Percentiles rank a stretch among this genome's conserved stretches.
These are phyloP conservation scores for Ophraella communa DNA, from an alignment of 2,888 invertebrate species.

Conservation along the genomic window DNA sequence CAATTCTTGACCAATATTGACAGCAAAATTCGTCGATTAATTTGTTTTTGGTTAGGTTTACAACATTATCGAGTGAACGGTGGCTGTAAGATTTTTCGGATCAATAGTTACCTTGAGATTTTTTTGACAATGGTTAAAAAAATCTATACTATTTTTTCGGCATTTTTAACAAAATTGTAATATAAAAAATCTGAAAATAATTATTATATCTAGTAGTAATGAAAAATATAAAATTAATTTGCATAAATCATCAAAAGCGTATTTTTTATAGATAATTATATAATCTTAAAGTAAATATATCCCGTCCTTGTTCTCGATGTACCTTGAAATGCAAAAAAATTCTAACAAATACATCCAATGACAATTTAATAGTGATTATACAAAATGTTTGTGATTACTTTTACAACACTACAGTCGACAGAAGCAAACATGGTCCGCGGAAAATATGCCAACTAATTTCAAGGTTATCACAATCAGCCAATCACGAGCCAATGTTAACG, in stretches of 20 bases:
- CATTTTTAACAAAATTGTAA: too few relatives aligned
- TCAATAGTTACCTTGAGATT: slow-evolving; percentile 4
- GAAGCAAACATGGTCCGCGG: too few relatives aligned
- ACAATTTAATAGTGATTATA: neutral
- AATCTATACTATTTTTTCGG: too few relatives aligned
- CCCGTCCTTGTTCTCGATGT: neutral
- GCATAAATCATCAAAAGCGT: neutral
- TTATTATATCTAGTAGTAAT: too few relatives aligned
- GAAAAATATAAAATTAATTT: neutral
- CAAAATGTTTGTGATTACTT: too few relatives aligned
- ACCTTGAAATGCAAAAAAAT: neutral
- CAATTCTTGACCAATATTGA: slow-evolving; percentile 23
- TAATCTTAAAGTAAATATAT: neutral
- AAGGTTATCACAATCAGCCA: too few relatives aligned
- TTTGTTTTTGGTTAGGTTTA: slow-evolving; percentile 10
- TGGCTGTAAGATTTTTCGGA: slow-evolving; percentile 11
- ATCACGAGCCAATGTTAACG: too few relatives aligned
- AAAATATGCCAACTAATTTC: too few relatives aligned
- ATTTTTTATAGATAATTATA: neutral
- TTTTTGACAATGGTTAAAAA: too few relatives aligned
- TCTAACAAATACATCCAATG: neutral
- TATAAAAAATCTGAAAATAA: too few relatives aligned
- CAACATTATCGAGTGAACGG: neutral
- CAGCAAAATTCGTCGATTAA: slow-evolving; percentile 6
- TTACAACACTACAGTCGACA: too few relatives aligned